phyloP scores from a whole-genome alignment of 2,888 invertebrate genomes.

The Halictus quadricinctus region DNA sequence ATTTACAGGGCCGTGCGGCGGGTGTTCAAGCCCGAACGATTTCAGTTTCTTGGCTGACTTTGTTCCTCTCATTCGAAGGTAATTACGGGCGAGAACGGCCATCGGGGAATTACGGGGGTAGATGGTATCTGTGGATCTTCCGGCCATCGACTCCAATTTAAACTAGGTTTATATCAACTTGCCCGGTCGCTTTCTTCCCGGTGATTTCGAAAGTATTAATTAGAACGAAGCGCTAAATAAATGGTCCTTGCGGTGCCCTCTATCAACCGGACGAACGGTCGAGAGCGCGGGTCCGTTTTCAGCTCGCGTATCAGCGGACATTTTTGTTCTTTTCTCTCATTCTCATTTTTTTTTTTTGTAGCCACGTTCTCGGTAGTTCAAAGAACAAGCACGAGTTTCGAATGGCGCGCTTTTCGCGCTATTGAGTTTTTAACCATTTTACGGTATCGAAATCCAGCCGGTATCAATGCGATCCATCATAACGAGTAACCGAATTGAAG shows the following conservation, averaged over 20 bases:
- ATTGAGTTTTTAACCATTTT: conserved; percentile 21
- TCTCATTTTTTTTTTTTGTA: neutral
- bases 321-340: neutral
- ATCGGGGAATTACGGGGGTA: conserved; percentile 25
- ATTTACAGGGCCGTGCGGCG: neutral
- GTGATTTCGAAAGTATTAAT: neutral
- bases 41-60: neutral
- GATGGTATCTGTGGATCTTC: conserved; percentile 21
- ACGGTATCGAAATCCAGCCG: conserved; percentile 6
- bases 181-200: neutral
- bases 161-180: conserved; percentile 8
- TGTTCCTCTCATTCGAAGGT: conserved; percentile 39
- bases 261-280: neutral
- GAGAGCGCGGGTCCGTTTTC: neutral
- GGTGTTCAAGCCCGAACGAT: conserved; percentile 16
- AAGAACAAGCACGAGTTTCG: neutral
- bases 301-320: neutral
- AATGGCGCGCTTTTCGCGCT: neutral
- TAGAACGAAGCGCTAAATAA: neutral
- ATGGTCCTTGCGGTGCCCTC: no score
- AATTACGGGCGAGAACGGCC: conserved; percentile 44
- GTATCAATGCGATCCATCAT: conserved; percentile 10
- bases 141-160: conserved; percentile 17
- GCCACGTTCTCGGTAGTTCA: neutral
- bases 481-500: conserved; percentile 28